Conservation (phyloP, 1,140 invertebrate species). For the Neodiprion fabricii region DNA sequence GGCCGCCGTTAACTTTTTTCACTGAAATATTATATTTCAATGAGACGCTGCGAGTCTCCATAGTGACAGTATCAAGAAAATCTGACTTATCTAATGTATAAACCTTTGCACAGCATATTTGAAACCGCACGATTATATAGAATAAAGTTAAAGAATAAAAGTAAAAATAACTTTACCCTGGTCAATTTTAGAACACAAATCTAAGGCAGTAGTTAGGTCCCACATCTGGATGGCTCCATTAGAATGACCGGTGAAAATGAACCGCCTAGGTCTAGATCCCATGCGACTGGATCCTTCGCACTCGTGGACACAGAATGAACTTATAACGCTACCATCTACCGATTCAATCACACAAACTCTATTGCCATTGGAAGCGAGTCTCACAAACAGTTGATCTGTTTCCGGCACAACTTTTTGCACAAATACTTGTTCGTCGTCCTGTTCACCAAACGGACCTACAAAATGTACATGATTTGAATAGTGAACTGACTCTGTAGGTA, state of each 20-base stretch:
- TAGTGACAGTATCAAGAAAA: not conserved
- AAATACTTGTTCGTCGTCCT: slow-evolving; percentile 97
- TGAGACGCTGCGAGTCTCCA: not conserved
- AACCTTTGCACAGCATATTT: not conserved
- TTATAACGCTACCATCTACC: slow-evolving; percentile 93
- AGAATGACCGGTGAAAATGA: slow-evolving; percentile 94
- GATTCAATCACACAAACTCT: slow-evolving; percentile 95
- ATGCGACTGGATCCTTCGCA: slow-evolving; percentile 94
- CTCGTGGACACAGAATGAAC: slow-evolving; percentile 95
- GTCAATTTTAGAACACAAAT: slow-evolving; percentile 75
- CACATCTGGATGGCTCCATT: slow-evolving; percentile 98
- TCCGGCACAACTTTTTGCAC: slow-evolving; percentile 97
- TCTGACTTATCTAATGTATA: not conserved
- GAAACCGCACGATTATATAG: not conserved
- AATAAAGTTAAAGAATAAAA: not conserved
- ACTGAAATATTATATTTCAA: slow-evolving; percentile 19
- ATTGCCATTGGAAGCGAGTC: slow-evolving; percentile 94
- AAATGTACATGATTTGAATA: slow-evolving; percentile 10
- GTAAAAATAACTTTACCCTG: slow-evolving; percentile 58
- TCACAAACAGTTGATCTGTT: slow-evolving; percentile 92
- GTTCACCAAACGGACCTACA: slow-evolving; percentile 93
- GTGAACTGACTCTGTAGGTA: slow-evolving; percentile 13
- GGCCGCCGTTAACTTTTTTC: slow-evolving; percentile 75
- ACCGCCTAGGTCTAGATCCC: slow-evolving; percentile 87
- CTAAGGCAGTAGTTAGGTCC: slow-evolving; percentile 95